A percentile compares a stretch with the other conserved stretches of the same genome.
phyloP scores from a whole-genome alignment of 2,113 vertebrate species.

The Microcebus jonahi region DNA sequence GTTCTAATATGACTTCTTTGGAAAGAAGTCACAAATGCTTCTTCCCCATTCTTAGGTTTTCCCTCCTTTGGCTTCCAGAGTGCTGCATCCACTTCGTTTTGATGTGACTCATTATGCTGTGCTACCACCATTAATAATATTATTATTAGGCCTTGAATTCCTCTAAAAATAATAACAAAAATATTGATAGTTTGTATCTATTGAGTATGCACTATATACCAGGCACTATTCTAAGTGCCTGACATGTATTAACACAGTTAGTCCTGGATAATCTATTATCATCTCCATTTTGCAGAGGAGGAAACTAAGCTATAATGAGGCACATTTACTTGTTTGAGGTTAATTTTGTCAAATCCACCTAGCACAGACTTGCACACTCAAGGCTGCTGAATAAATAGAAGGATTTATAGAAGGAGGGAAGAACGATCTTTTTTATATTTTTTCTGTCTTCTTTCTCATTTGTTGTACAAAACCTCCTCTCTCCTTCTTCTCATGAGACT shows the following conservation, averaged over 20 bases:
- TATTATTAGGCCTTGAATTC: neutral
- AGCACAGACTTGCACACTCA: neutral
- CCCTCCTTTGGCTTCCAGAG: neutral
- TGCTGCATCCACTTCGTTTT: neutral
- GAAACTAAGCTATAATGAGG: neutral
- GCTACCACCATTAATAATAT: neutral
- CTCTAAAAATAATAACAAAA: slow-evolving; percentile 4
- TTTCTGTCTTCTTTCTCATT: neutral
- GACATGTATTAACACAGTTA: neutral
- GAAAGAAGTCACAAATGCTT: neutral
- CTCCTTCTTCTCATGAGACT: neutral
- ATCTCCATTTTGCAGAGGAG: neutral
- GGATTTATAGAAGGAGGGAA: neutral
- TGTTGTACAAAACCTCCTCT: neutral
- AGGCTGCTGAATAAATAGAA: neutral
- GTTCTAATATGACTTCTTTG: neutral
- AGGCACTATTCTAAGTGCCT: neutral
- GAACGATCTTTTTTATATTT: neutral
- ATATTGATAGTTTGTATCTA: neutral
- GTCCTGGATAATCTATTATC: neutral
- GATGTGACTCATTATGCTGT: neutral
- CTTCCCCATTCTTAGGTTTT: neutral
- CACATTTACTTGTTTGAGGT: neutral
- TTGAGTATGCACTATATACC: neutral
- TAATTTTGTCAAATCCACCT: neutral